phyloP scores from a whole-genome alignment of 2,888 invertebrate species.

The Agriopis leucophaearia region DNA sequence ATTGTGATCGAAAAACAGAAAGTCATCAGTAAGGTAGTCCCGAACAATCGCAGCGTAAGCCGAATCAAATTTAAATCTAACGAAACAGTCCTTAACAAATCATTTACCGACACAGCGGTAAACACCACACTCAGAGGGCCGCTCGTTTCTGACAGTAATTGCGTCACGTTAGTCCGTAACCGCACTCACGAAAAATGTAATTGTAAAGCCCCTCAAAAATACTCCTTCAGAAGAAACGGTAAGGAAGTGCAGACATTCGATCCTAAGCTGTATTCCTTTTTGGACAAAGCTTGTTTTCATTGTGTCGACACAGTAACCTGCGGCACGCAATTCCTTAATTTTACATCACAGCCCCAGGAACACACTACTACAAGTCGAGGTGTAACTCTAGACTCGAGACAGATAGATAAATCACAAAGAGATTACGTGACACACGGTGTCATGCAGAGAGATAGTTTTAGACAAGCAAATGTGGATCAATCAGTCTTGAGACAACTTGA shows the following conservation, averaged over 20 bases:
- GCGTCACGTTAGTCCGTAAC: conserved; percentile 63
- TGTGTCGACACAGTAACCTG: conserved; percentile 51
- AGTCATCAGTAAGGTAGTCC: conserved; percentile 52
- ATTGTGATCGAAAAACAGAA: conserved; percentile 59
- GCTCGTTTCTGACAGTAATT: conserved; percentile 59
- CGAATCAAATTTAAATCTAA: conserved; percentile 53
- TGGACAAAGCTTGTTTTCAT: conserved; percentile 65
- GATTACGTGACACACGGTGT: not conserved
- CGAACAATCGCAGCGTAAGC: conserved; percentile 42
- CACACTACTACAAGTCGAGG: not conserved
- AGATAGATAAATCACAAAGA: not conserved
- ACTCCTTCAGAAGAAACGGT: conserved; percentile 40
- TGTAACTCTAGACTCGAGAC: not conserved
- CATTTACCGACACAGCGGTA: conserved; percentile 53
- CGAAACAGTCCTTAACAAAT: conserved; percentile 53
- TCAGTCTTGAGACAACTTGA: conserved; percentile 1
- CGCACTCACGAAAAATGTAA: conserved; percentile 49
- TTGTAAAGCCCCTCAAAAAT: conserved; percentile 55
- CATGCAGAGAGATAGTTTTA: conserved; percentile 1
- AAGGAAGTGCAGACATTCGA: conserved; percentile 60
- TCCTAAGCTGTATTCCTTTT: conserved; percentile 39
- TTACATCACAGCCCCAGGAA: not conserved
- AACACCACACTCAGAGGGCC: conserved; percentile 65
- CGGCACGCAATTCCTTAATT: conserved; percentile 56
- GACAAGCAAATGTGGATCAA: not conserved